Conservation (phyloP, 2,888 invertebrate genomes). For the Heliothis peltigera region DNA sequence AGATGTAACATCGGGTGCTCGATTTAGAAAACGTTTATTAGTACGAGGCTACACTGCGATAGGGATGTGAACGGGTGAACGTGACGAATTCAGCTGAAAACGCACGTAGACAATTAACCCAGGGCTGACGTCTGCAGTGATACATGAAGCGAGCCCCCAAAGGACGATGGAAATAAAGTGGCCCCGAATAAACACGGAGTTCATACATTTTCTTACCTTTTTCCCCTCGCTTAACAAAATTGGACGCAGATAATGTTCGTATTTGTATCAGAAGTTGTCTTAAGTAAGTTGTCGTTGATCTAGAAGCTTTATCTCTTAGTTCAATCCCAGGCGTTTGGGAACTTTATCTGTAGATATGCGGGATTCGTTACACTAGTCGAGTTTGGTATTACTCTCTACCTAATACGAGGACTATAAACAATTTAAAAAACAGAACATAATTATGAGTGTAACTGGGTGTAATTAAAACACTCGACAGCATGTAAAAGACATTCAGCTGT, state of each 20-base stretch:
- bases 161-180: constrained; percentile 74
- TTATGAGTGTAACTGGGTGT: constrained; percentile 25
- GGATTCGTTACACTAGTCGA: constrained; percentile 25
- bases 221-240: constrained; percentile 66
- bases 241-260: constrained; percentile 60
- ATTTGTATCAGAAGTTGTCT: constrained; percentile 59
- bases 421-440: constrained; percentile 3
- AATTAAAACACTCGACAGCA: constrained; percentile 44
- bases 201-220: constrained; percentile 71
- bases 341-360: constrained; percentile 26
- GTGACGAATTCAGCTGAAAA: constrained; percentile 83
- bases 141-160: constrained; percentile 75
- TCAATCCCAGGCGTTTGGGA: constrained; percentile 39
- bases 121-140: constrained; percentile 83
- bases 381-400: constrained; percentile 4
- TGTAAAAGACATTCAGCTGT: constrained; percentile 55
- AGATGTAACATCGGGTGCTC: constrained; percentile 56
- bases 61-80: constrained; percentile 70
- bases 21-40: constrained; percentile 70
- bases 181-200: constrained; percentile 77
- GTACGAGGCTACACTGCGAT: constrained; percentile 61
- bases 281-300: constrained; percentile 43
- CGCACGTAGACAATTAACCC: constrained; percentile 87
- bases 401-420: neutral
- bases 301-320: constrained; percentile 45